Evolutionary conservation across 2,797 vertebrate genomes (phyloP).

Genomic region (Cynodonichthys magdalenae): DNA sequence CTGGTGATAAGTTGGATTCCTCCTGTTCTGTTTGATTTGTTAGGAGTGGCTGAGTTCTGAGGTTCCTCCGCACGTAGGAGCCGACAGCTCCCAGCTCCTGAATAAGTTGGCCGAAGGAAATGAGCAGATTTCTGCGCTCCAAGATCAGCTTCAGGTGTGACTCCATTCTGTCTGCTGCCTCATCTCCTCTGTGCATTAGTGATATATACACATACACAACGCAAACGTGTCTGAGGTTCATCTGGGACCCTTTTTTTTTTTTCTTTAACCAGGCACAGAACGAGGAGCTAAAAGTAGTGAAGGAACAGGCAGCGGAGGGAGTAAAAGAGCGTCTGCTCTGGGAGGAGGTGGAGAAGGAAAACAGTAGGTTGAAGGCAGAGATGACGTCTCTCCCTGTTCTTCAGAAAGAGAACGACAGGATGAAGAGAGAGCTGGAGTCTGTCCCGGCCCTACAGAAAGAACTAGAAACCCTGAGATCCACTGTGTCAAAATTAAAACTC

Average conservation of each 20-base stretch:
- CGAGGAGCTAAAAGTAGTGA: slow-evolving; percentile 83
- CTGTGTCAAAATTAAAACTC: slow-evolving; percentile 69
- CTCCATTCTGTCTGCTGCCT: slow-evolving; percentile 44
- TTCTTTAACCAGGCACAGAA: slow-evolving; percentile 81
- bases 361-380: slow-evolving; percentile 82
- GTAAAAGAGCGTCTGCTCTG: slow-evolving; percentile 65
- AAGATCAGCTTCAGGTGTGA: slow-evolving; percentile 88
- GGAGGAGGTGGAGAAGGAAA: slow-evolving; percentile 79
- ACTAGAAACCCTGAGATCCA: slow-evolving; percentile 78
- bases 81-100: slow-evolving; percentile 74
- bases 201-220: background rate
- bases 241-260: slow-evolving; percentile 23
- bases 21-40: slow-evolving; percentile 19
- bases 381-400: slow-evolving; percentile 75
- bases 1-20: no score
- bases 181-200: background rate
- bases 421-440: slow-evolving; percentile 81
- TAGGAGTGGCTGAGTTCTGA: slow-evolving; percentile 76
- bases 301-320: slow-evolving; percentile 71
- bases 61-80: slow-evolving; percentile 45
- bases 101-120: slow-evolving; percentile 85
- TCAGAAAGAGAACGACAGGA: slow-evolving; percentile 81
- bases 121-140: slow-evolving; percentile 85
- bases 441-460: slow-evolving; percentile 81
- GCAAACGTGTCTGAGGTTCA: slow-evolving; percentile 31